These are phyloP conservation scores for Muntiacus reevesi DNA, from an alignment of 2,113 vertebrate genomes.

Conservation along the genomic window DNA sequence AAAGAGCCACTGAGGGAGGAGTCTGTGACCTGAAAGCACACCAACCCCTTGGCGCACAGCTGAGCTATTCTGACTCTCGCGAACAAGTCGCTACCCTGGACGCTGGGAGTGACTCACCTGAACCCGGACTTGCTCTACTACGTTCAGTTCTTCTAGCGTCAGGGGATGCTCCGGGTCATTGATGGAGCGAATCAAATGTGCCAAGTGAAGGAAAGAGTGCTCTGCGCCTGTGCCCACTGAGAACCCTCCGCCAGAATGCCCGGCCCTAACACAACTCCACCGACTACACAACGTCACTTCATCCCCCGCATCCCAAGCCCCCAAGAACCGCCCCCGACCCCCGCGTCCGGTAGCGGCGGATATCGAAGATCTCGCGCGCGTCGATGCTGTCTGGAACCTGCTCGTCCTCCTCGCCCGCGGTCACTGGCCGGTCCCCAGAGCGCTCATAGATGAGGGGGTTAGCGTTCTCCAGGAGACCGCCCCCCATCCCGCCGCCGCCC, in stretches of 20 bases:
- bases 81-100: neutral
- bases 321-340: neutral
- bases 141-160: constrained; percentile 94
- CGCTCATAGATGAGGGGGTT: constrained; percentile 88
- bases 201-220: constrained; percentile 84
- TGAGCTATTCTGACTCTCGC: neutral
- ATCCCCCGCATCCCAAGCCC: neutral
- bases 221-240: neutral
- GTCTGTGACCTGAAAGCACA: neutral
- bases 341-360: constrained; percentile 72
- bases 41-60: neutral
- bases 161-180: constrained; percentile 97
- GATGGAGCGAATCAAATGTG: constrained; percentile 95
- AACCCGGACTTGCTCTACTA: constrained; percentile 92
- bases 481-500: constrained; percentile 57
- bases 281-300: neutral
- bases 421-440: constrained; percentile 84
- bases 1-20: neutral
- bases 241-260: neutral
- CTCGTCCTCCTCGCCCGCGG: constrained; percentile 86
- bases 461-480: constrained; percentile 84
- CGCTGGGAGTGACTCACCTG: constrained; percentile 76
- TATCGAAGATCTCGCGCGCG: constrained; percentile 90
- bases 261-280: too few relatives aligned
- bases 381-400: constrained; percentile 85